phyloP scores from a whole-genome alignment of 2,888 invertebrate species.

The Itoplectis maculator region DNA sequence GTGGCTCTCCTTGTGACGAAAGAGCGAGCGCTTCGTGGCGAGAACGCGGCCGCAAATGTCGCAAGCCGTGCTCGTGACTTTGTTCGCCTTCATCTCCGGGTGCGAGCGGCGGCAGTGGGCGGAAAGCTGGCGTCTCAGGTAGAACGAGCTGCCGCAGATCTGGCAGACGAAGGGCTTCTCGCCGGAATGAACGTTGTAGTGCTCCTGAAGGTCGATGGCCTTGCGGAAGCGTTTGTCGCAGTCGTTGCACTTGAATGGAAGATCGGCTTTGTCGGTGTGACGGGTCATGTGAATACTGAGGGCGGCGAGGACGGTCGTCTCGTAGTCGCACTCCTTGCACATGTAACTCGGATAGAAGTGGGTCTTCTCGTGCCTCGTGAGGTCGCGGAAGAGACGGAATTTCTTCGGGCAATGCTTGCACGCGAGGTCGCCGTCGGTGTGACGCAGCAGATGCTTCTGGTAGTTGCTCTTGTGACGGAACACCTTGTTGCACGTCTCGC shows the following conservation, averaged over 20 bases:
- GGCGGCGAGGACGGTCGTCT: constrained; percentile 81
- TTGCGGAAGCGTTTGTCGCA: constrained; percentile 82
- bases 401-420: constrained; percentile 82
- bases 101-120: constrained; percentile 81
- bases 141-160: constrained; percentile 78
- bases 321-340: constrained; percentile 83
- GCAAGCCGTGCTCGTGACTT: constrained; percentile 81
- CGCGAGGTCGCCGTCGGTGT: constrained; percentile 79
- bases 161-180: constrained; percentile 82
- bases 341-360: constrained; percentile 82
- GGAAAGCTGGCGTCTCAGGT: constrained; percentile 80
- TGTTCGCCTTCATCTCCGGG: constrained; percentile 82
- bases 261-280: constrained; percentile 80
- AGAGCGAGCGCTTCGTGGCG: constrained; percentile 81
- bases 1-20: constrained; percentile 82
- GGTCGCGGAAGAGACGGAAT: constrained; percentile 81
- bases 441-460: constrained; percentile 80
- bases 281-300: constrained; percentile 81
- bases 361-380: constrained; percentile 82
- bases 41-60: constrained; percentile 83
- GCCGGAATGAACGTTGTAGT: constrained; percentile 83
- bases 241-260: constrained; percentile 82
- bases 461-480: constrained; percentile 82
- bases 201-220: constrained; percentile 81
- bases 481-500: constrained; percentile 80